phyloP scores from a whole-genome alignment of 2,113 vertebrate species.

The Platichthys flesus region DNA sequence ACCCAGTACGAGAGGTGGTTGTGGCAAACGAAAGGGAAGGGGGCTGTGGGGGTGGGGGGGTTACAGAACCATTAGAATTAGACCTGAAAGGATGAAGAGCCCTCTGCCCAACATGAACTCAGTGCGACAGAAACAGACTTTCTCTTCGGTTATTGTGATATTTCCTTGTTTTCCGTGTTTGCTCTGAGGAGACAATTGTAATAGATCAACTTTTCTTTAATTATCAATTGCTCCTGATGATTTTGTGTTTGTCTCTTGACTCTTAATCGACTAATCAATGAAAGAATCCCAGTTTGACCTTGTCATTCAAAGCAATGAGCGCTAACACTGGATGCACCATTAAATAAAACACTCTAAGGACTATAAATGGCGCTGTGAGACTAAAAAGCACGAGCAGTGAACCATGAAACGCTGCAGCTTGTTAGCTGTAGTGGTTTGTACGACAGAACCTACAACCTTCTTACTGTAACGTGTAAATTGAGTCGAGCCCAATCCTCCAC shows the following conservation, averaged over 20 bases:
- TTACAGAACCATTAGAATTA: constrained; percentile 37
- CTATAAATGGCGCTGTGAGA: neutral
- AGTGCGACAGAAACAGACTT: neutral
- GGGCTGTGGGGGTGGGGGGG: constrained; percentile 8
- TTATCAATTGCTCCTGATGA: neutral
- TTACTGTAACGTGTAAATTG: constrained; percentile 63
- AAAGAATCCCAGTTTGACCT: no score
- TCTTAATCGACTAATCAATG: neutral
- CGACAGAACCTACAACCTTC: constrained; percentile 41
- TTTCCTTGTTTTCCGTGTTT: neutral
- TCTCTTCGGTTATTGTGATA: neutral
- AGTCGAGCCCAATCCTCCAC: constrained; percentile 59
- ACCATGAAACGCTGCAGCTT: neutral
- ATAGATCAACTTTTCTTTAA: neutral
- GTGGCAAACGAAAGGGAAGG: constrained; percentile 55
- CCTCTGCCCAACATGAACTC: constrained; percentile 11
- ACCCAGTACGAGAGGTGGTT: constrained; percentile 62
- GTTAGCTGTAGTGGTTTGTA: constrained; percentile 2
- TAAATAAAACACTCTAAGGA: neutral
- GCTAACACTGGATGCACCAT: neutral
- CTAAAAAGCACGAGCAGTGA: neutral
- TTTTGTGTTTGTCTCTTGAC: neutral
- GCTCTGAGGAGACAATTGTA: neutral
- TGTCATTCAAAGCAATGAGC: no score
- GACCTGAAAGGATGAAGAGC: constrained; percentile 28